phyloP scores from a whole-genome alignment of 2,888 invertebrate genomes.

The Heteromyza rotundicornis region DNA sequence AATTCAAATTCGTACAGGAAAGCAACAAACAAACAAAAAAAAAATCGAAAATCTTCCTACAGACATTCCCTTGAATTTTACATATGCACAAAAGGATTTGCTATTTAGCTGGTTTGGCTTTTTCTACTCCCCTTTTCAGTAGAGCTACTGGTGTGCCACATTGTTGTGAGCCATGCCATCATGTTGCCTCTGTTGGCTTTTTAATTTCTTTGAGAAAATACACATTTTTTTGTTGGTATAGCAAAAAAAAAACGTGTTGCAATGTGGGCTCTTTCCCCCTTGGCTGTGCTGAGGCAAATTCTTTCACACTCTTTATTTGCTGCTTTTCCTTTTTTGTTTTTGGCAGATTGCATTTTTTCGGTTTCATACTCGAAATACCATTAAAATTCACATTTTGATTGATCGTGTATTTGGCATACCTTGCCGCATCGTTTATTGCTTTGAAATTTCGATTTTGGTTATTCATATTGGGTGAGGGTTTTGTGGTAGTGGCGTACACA shows the following conservation, averaged over 20 bases:
- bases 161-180: not conserved
- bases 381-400: constrained; percentile 51
- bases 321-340: constrained; percentile 22
- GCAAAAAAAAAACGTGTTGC: not conserved
- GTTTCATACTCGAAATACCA: constrained; percentile 50
- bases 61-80: not conserved
- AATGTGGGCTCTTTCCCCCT: constrained; percentile 34
- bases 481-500: too few species aligned
- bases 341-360: constrained; percentile 39
- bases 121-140: too few species aligned
- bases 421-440: not conserved
- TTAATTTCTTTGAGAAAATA: not conserved
- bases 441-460: not conserved
- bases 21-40: constrained; percentile 4
- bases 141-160: too few species aligned
- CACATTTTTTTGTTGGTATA: not conserved
- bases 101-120: not conserved
- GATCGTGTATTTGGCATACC: constrained; percentile 33
- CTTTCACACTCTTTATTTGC: constrained; percentile 39
- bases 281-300: constrained; percentile 36
- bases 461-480: too few species aligned
- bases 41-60: not conserved
- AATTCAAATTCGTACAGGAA: constrained; percentile 15
- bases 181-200: not conserved
- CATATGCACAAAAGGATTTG: constrained; percentile 46